phyloP scores from a whole-genome alignment of 2,888 invertebrate species.

The Masnerella sp. region DNA sequence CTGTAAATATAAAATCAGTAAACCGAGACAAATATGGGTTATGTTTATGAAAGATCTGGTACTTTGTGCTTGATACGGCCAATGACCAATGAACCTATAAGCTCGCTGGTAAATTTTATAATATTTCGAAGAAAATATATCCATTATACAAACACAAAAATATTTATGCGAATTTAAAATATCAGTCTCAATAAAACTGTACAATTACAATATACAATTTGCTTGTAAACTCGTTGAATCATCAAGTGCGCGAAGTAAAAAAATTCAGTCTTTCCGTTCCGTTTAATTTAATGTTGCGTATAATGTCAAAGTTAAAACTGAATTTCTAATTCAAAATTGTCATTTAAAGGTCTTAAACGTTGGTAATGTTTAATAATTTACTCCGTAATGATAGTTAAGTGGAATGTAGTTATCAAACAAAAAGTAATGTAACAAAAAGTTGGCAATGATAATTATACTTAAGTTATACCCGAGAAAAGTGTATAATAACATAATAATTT shows the following conservation, averaged over 20 bases:
- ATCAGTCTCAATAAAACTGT: too few species aligned
- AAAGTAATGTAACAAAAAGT: too few species aligned
- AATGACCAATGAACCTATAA: conserved; percentile 19
- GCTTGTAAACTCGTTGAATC: too few species aligned
- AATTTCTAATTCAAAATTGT: not conserved
- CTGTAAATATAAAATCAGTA: conserved; percentile 23
- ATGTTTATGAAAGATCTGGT: conserved; percentile 1
- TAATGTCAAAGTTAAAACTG: not conserved
- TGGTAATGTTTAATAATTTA: conserved; percentile 5
- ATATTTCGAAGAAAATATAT: conserved; percentile 18
- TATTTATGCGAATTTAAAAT: not conserved
- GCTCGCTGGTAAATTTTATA: conserved; percentile 18
- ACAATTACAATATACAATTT: too few species aligned
- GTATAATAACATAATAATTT: too few species aligned
- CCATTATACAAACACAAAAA: too few species aligned
- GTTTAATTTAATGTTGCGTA: not conserved
- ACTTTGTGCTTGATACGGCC: conserved; percentile 30
- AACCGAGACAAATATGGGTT: conserved; percentile 6
- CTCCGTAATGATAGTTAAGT: too few species aligned
- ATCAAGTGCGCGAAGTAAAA: too few species aligned
- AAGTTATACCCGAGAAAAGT: too few species aligned
- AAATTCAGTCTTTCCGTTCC: conserved; percentile 2
- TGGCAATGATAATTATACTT: too few species aligned
- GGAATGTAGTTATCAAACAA: too few species aligned
- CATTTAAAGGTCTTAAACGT: not conserved